These are phyloP conservation scores for Anguilla japonica DNA, from an alignment of 2,113 vertebrate species.

Conservation along the genomic window DNA sequence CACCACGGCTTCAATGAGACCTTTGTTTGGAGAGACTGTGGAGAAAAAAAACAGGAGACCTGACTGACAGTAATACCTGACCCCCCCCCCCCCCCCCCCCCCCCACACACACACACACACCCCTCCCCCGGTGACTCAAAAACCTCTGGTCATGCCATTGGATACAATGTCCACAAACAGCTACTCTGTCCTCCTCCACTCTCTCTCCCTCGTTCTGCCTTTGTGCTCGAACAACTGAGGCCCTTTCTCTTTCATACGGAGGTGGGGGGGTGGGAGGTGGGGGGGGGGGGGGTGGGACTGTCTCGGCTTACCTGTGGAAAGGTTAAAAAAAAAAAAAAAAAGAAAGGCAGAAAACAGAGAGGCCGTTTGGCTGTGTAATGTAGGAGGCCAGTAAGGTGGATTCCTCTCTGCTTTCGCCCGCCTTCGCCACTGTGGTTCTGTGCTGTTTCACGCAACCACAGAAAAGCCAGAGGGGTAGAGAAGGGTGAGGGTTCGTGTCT, in stretches of 20 bases:
- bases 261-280: too few species aligned
- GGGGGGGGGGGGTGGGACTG: neutral
- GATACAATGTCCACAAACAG: slow-evolving; percentile 45
- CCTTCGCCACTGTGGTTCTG: neutral
- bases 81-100: slow-evolving; percentile 52
- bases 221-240: slow-evolving; percentile 49
- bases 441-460: neutral
- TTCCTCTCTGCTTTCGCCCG: neutral
- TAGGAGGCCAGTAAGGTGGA: neutral
- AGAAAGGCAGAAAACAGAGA: neutral
- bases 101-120: slow-evolving; percentile 24
- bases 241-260: slow-evolving; percentile 30
- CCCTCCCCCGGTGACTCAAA: slow-evolving; percentile 49
- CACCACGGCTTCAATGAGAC: slow-evolving; percentile 74
- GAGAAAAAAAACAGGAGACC: slow-evolving; percentile 61
- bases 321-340: neutral
- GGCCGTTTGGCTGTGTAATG: neutral
- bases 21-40: slow-evolving; percentile 75
- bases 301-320: slow-evolving; percentile 29
- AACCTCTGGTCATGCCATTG: slow-evolving; percentile 41
- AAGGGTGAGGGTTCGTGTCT: neutral
- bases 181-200: slow-evolving; percentile 44
- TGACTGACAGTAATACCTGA: slow-evolving; percentile 75
- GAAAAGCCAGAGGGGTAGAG: neutral
- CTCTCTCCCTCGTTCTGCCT: slow-evolving; percentile 29